These are phyloP conservation scores for Heloderma charlesbogerti DNA, from an alignment of 2,113 vertebrate genomes.

Conservation along the genomic window DNA sequence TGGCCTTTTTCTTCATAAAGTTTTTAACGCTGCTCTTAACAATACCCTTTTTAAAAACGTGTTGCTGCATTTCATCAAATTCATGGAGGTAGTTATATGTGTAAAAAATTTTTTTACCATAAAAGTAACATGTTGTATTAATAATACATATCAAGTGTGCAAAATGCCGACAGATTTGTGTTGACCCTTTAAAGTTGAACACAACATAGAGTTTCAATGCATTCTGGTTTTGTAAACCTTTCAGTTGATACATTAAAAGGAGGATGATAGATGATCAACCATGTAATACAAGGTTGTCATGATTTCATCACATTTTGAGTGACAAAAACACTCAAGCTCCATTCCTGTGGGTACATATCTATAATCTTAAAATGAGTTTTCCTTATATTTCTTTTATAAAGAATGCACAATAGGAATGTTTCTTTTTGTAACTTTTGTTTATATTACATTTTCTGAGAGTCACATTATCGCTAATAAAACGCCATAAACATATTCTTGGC, in stretches of 20 bases:
- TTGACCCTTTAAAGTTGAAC: constrained; percentile 85
- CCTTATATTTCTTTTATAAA: constrained; percentile 52
- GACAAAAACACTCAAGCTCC: constrained; percentile 74
- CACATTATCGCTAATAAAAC: constrained; percentile 72
- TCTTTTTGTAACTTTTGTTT: constrained; percentile 72
- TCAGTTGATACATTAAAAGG: constrained; percentile 72
- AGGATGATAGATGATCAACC: constrained; percentile 72
- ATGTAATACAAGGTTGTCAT: constrained; percentile 66
- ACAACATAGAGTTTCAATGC: constrained; percentile 79
- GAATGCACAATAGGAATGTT: constrained; percentile 65
- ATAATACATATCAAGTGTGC: constrained; percentile 86
- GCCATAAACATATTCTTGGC: constrained; percentile 59
- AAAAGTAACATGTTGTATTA: constrained; percentile 85
- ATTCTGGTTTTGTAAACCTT: constrained; percentile 82
- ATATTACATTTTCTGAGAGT: constrained; percentile 70
- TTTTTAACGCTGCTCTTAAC: constrained; percentile 74
- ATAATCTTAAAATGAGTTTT: constrained; percentile 66
- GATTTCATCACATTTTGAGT: constrained; percentile 70
- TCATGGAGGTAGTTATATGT: constrained; percentile 96
- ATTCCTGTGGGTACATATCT: constrained; percentile 62
- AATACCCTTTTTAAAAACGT: constrained; percentile 74
- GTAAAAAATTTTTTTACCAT: constrained; percentile 83
- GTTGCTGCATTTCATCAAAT: constrained; percentile 88
- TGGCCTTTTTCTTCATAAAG: constrained; percentile 69
- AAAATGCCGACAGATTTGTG: constrained; percentile 87